Evolutionary conservation across 37 sponge, comb jelly and placozoan genomes (phyloP).

Genomic region (Spongilla lacustris): DNA sequence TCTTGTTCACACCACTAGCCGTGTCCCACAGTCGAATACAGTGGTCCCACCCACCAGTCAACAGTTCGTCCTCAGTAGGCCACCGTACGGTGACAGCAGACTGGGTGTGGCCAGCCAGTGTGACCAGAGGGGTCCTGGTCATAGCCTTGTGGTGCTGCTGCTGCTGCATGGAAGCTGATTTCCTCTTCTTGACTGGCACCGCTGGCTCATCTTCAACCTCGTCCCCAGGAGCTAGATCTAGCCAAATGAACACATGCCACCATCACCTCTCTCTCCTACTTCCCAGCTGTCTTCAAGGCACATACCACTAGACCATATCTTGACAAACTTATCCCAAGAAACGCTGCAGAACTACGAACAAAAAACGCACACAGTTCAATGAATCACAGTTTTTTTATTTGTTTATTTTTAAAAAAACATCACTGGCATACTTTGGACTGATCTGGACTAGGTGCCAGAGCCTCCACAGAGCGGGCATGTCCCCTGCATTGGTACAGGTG

Average conservation of each 20-base stretch:
- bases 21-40: slow-evolving; percentile 85
- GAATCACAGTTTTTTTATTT: no score
- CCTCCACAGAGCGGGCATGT: slow-evolving; percentile 79
- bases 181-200: no score
- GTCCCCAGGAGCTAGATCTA: not conserved
- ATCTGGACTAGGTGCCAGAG: slow-evolving; percentile 59
- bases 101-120: slow-evolving; percentile 81
- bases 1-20: slow-evolving; percentile 54
- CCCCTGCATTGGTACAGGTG: slow-evolving; percentile 67
- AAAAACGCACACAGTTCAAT: no score
- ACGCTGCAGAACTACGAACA: slow-evolving; percentile 67
- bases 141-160: no score
- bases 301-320: slow-evolving; percentile 73
- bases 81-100: slow-evolving; percentile 68
- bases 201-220: no score
- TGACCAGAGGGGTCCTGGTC: slow-evolving; percentile 71
- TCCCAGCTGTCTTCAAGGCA: not conserved
- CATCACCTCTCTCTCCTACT: not conserved
- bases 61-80: slow-evolving; percentile 48
- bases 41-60: slow-evolving; percentile 85
- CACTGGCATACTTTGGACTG: slow-evolving; percentile 13
- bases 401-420: not conserved
- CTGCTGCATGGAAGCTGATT: not conserved
- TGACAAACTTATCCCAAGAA: slow-evolving; percentile 77
- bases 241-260: not conserved